Base-by-base conservation (phyloP, 2,113 vertebrate genomes). In the Lichenostomus cassidix region DNA sequence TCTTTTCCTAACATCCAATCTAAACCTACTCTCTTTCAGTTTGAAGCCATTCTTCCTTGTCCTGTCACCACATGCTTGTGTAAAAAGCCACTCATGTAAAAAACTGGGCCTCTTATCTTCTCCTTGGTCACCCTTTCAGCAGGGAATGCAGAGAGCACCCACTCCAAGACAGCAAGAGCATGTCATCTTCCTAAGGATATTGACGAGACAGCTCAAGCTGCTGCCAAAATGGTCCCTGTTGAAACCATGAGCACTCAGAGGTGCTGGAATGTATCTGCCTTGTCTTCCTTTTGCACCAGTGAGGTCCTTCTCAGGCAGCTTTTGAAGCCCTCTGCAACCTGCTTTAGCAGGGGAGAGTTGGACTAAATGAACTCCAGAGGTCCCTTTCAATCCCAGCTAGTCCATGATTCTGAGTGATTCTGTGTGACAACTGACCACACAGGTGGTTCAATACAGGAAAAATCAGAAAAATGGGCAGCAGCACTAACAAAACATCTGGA, bases 21-120 rank as follows among this genome's bases (percentile, higher is more conserved):
- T 60, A 60, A 89, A 53, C 13, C 24, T 28, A 24, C 8, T 59
- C 27, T 53, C n/a, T 39, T 39, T 24, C 23, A 15, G 5, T n/a
- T n/a, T n/a, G 46, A 68, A 82, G 24, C 23, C 53, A 25, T 47
- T 53, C 3, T 13, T 31, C 16, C 46, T 53, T 53, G 39, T 52
- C 39, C 46, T 53, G n/a, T 46, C 50, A 49, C 42, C 31, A 67
- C 0, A 0, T 10, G 33, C 28, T 62, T 0, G 0, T 27, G 21
- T 69, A 6, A 35, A 76, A 83, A 60, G 37, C 35, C 62, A 39
- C n/a, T 25, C 2, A 3, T 27, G n/a, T 19, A 41, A 55, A 75
- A 69, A 49, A 7, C 11, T 33, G 25, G 21, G 27, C 4, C 1
- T 15, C 42, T 17, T 37, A 33, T 87, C 73, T 75, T 89, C 87